phyloP scores from a whole-genome alignment of 2,797 vertebrate species.

The Hippopotamyrus pictus region DNA sequence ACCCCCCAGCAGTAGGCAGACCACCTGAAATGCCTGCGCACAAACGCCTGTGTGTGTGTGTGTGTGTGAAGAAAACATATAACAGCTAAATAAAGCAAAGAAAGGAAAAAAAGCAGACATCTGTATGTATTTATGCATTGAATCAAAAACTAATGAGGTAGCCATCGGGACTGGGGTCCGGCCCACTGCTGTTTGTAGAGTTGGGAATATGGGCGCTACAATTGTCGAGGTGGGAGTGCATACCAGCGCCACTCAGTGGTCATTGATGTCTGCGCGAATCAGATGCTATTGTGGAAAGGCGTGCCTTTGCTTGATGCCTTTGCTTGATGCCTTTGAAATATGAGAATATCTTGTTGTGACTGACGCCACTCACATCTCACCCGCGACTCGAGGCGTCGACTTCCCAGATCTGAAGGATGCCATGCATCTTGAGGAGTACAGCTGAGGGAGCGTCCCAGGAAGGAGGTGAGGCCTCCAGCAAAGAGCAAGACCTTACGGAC shows the following conservation, averaged over 20 bases:
- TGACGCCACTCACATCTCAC: neutral
- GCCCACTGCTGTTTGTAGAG: neutral
- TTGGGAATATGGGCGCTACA: neutral
- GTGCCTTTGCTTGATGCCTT: neutral
- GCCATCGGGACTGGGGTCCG: neutral
- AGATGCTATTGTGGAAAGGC: neutral
- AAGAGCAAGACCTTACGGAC: neutral
- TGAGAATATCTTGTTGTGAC: neutral
- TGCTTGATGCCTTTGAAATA: neutral
- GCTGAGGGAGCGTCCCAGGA: neutral
- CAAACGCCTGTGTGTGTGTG: neutral
- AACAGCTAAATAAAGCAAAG: neutral
- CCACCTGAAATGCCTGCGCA: neutral
- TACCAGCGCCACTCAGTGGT: neutral
- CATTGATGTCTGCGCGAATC: neutral
- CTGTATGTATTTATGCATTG: neutral
- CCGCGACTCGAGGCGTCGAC: neutral
- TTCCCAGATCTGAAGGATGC: neutral
- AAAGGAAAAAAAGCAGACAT: neutral
- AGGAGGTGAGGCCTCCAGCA: neutral
- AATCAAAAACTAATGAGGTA: neutral
- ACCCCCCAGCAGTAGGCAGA: constrained; percentile 12
- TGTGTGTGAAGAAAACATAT: neutral
- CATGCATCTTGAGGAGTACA: neutral
- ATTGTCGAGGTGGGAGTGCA: neutral